A percentile compares a stretch with the other conserved stretches of the same genome.
Conservation (phyloP, 2,797 vertebrate genomes). For the Rhinophrynus dorsalis region DNA sequence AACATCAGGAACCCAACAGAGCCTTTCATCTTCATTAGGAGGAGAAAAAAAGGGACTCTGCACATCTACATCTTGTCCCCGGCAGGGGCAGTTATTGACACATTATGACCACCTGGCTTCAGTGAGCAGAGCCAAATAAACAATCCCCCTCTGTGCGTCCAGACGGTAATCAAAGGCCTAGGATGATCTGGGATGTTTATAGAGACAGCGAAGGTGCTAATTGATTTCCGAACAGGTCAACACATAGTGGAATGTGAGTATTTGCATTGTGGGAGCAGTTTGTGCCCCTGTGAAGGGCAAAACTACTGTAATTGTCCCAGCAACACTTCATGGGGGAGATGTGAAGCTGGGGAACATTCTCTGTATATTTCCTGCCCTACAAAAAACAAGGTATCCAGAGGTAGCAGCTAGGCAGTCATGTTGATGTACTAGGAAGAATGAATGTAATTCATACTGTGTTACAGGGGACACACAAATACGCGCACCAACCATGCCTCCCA, state of each 20-base stretch:
- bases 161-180: constrained; percentile 39
- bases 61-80: constrained; percentile 37
- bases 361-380: too few species aligned
- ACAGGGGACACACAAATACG: too few species aligned
- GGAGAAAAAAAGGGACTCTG: too few species aligned
- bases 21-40: constrained; percentile 46
- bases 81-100: constrained; percentile 45
- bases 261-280: constrained; percentile 2
- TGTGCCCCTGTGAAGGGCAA: constrained; percentile 8
- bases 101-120: constrained; percentile 47
- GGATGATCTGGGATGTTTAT: constrained; percentile 34
- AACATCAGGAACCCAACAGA: constrained; percentile 29
- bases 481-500: too few species aligned
- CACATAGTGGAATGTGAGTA: constrained; percentile 35
- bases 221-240: constrained; percentile 50
- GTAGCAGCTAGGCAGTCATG: too few species aligned
- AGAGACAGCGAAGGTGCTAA: constrained; percentile 53
- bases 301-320: constrained; percentile 17
- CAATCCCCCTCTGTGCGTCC: constrained; percentile 29
- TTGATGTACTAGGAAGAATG: too few species aligned
- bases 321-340: constrained; percentile 3
- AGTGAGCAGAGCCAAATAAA: constrained; percentile 44
- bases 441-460: too few species aligned
- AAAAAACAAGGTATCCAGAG: too few species aligned
- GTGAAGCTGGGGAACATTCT: not conserved